Percentiles rank a stretch among this genome's conserved stretches.
Evolutionary conservation across 2,113 vertebrate genomes (phyloP).

Genomic region (Dissostichus mawsoni): DNA sequence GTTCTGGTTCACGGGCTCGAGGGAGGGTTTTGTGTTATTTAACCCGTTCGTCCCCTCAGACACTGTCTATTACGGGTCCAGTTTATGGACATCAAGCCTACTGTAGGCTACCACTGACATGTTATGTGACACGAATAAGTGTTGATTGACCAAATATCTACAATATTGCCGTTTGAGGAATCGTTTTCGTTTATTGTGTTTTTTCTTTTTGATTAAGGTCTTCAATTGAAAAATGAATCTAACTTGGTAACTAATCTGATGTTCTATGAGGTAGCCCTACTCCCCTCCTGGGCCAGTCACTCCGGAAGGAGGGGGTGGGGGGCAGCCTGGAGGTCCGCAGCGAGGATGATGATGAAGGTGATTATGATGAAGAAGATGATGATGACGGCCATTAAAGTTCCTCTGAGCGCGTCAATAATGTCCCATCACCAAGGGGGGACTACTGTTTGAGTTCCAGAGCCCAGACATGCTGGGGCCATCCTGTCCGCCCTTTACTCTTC

Average conservation of each 20-base stretch:
- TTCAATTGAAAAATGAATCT: background rate
- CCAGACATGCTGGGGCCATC: slow-evolving; percentile 99
- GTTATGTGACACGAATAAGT: background rate
- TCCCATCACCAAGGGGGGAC: background rate
- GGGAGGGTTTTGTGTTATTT: background rate
- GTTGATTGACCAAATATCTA: background rate
- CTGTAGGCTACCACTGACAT: background rate
- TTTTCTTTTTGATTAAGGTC: background rate
- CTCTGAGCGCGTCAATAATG: background rate
- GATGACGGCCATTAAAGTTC: slow-evolving; percentile 7
- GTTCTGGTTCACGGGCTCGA: background rate
- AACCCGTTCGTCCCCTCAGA: background rate
- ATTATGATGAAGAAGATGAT: background rate
- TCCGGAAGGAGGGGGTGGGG: no score
- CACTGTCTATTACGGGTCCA: background rate
- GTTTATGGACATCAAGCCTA: background rate
- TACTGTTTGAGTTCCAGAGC: slow-evolving; percentile 97
- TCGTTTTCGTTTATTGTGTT: background rate
- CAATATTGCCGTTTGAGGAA: background rate
- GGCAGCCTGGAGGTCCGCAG: background rate
- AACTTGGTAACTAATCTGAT: background rate
- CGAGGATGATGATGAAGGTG: background rate
- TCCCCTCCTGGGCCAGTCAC: no score
- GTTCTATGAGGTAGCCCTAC: background rate
- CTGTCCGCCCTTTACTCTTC: slow-evolving; percentile 98